Conservation (phyloP, 2,888 invertebrate genomes). For the Hemistola chrysoprasaria region DNA sequence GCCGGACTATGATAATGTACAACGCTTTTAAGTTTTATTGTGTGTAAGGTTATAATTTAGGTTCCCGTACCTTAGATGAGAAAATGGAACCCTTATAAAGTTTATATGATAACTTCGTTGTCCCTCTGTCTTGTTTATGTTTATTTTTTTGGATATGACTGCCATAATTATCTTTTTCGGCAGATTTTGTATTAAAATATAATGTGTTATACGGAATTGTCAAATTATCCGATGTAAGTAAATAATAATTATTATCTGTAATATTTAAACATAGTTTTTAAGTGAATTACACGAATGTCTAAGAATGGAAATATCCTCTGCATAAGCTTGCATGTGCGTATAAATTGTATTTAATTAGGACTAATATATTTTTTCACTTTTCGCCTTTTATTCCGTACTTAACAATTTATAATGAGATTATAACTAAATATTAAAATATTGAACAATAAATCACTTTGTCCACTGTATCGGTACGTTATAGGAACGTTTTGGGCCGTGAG, state of each 20-base stretch:
- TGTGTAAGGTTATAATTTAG: too few relatives aligned
- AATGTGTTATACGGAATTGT: too few relatives aligned
- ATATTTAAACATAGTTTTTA: conserved; percentile 3
- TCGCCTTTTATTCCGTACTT: conserved; percentile 43
- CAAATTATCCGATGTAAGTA: too few relatives aligned
- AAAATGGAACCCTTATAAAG: too few relatives aligned
- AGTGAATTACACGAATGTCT: conserved; percentile 1
- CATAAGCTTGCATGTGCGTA: conserved; percentile 41
- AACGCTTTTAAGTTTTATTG: too few relatives aligned
- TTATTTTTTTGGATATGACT: conserved; percentile 16
- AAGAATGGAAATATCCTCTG: conserved; percentile 21
- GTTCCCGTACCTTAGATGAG: too few relatives aligned
- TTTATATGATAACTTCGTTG: too few relatives aligned
- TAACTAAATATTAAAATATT: conserved; percentile 8
- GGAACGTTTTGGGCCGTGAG: too few relatives aligned
- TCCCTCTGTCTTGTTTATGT: too few relatives aligned
- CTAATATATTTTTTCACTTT: conserved; percentile 1
- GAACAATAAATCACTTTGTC: too few relatives aligned
- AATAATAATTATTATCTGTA: conserved; percentile 3
- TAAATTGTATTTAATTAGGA: conserved; percentile 41
- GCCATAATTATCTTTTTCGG: conserved; percentile 3
- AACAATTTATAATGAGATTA: conserved; percentile 40
- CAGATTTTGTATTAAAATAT: not conserved
- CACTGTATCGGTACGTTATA: too few relatives aligned
- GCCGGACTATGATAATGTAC: too few relatives aligned